phyloP scores from a whole-genome alignment of 2,888 invertebrate genomes.

The Tenthredo mesomela region DNA sequence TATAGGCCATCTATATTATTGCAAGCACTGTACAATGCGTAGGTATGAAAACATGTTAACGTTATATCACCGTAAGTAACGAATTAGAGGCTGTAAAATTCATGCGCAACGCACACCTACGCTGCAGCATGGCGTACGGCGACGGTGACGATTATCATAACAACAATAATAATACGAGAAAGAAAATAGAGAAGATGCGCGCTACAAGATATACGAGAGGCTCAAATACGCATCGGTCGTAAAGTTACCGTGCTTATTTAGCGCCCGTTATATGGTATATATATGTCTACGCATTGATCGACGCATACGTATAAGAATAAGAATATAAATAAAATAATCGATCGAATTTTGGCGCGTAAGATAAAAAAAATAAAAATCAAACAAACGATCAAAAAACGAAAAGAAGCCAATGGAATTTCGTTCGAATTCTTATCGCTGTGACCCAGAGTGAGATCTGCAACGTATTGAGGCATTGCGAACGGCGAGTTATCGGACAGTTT shows the following conservation, averaged over 20 bases:
- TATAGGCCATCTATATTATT: neutral
- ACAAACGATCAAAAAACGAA: neutral
- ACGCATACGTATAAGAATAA: neutral
- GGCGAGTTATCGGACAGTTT: neutral
- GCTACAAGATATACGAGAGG: neutral
- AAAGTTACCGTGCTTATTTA: neutral
- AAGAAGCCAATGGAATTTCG: neutral
- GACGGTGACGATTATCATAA: neutral
- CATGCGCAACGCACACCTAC: neutral
- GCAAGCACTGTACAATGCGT: neutral
- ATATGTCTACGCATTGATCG: neutral
- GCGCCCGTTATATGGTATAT: neutral
- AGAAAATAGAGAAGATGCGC: neutral
- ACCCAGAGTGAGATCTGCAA: neutral
- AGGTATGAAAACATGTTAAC: neutral
- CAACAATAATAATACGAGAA: slow-evolving; percentile 6
- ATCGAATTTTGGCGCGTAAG: neutral
- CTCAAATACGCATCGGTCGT: neutral
- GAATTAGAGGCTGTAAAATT: neutral
- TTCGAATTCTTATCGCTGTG: neutral
- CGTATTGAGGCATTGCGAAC: neutral
- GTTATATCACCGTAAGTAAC: neutral
- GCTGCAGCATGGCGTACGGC: neutral
- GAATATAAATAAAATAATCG: neutral
- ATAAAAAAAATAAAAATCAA: neutral